These are phyloP conservation scores for Eudasyphora cyanicolor DNA, from an alignment of 2,888 invertebrate species.

Conservation along the genomic window DNA sequence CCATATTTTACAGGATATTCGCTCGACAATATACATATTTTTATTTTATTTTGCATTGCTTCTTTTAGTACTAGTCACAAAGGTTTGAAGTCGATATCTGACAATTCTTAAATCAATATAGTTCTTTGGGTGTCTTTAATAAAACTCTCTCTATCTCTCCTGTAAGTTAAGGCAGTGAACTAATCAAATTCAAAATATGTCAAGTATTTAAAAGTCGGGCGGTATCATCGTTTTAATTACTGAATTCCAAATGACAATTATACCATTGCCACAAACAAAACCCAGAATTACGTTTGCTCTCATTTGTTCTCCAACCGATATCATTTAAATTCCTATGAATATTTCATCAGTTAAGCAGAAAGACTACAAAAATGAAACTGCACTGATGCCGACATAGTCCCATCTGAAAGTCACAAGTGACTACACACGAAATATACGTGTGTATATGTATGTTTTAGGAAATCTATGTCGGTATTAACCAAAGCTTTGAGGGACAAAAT, in stretches of 20 bases:
- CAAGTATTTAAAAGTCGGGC: too few relatives aligned
- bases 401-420: conserved; percentile 33
- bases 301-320: not conserved
- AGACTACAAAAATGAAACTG: not conserved
- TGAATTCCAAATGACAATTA: not conserved
- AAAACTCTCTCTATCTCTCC: too few relatives aligned
- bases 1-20: too few relatives aligned
- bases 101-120: too few relatives aligned
- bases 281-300: not conserved
- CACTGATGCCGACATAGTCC: not conserved
- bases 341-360: conserved; percentile 15
- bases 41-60: too few relatives aligned
- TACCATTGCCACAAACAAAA: not conserved
- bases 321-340: conserved; percentile 57
- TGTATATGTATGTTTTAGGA: conserved; percentile 15
- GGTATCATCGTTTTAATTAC: conserved; percentile 24
- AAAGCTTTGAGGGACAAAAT: conserved; percentile 46
- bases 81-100: too few relatives aligned
- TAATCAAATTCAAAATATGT: too few relatives aligned
- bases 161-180: too few relatives aligned
- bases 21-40: too few relatives aligned
- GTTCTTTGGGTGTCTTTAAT: too few relatives aligned
- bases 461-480: conserved; percentile 37
- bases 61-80: too few relatives aligned
- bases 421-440: conserved; percentile 47